Evolutionary conservation across 2,888 invertebrate genomes (phyloP), one percentile per base, ranked within the genome.

Genomic region (Chrysina gloriosa): DNA sequence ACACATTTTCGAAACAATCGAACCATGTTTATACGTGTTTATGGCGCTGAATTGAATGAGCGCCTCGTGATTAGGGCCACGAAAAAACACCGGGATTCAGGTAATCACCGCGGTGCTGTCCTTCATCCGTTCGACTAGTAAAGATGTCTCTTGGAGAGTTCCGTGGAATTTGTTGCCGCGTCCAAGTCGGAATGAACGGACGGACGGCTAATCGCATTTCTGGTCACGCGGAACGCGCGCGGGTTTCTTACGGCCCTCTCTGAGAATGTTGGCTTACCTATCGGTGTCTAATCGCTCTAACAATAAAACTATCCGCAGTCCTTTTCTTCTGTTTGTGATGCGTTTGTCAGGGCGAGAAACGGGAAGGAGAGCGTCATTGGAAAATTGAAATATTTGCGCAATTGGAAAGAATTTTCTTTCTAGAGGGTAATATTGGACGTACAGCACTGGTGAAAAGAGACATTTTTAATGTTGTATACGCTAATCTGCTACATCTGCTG

Each of bases 141-240:
- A 72, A 71, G 71, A 72, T 71, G 71, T 72, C 72, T 36, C 21
- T 5, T n/a, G 27, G 56, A 68, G 68, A 34, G 34, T 56, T 66
- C 61, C 52, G 31, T 42, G 67, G 69, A 61, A 71, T 69, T 69
- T 71, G 71, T 71, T 65, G 66, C 66, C 68, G 65, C 67, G 67
- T 69, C 39, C 66, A 67, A 21, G 31, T 27, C n/a, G 27, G 25
- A 21, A 19, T 11, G 21, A 5, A 50, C 27, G 29, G 69, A 69
- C 67, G 68, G 69, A 63, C 69, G 39, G 63, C 71, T 71, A 70
- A 71, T 71, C 70, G 68, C 70, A 65, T 71, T 71, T 70, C 71
- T 69, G 67, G 71, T 71, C 71, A 71, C 71, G 71, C 70, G 68
- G 65, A 54, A 31, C 39, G 45, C 68, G 54, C 69, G 63, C 68